Evolutionary conservation across 1,140 invertebrate species (phyloP).

Genomic region (Harpegnathos saltator): DNA sequence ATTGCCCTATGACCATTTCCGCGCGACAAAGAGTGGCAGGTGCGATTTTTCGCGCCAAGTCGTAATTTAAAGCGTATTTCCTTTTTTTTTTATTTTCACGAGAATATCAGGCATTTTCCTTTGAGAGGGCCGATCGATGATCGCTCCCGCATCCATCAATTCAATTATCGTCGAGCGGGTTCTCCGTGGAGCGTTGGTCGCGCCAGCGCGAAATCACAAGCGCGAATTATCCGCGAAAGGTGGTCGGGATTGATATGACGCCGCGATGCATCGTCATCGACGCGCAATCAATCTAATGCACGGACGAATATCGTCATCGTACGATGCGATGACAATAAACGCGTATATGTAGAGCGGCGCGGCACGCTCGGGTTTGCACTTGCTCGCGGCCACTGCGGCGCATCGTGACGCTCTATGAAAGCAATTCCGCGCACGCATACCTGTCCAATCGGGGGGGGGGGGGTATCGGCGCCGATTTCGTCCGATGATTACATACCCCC

Average conservation of each 20-base stretch:
- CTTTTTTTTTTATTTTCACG: no score
- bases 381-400: conserved; percentile 10
- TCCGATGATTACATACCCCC: conserved; percentile 17
- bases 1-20: no score
- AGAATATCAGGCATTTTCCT: no score
- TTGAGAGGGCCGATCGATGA: neutral
- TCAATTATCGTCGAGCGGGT: conserved; percentile 6
- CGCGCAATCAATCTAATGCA: conserved; percentile 66
- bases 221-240: conserved; percentile 59
- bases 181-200: neutral
- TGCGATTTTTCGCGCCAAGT: no score
- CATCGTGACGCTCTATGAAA: conserved; percentile 56
- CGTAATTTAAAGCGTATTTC: no score
- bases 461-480: neutral
- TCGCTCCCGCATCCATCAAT: neutral
- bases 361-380: conserved; percentile 31
- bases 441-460: conserved; percentile 46
- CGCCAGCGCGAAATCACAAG: conserved; percentile 36
- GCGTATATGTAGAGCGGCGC: neutral
- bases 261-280: conserved; percentile 21
- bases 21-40: no score
- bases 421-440: conserved; percentile 40
- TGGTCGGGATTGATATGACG: conserved; percentile 54
- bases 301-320: conserved; percentile 54
- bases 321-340: conserved; percentile 48